Evolutionary conservation across 1,140 invertebrate genomes (phyloP).

Genomic region (Hypsibius dujardini): DNA sequence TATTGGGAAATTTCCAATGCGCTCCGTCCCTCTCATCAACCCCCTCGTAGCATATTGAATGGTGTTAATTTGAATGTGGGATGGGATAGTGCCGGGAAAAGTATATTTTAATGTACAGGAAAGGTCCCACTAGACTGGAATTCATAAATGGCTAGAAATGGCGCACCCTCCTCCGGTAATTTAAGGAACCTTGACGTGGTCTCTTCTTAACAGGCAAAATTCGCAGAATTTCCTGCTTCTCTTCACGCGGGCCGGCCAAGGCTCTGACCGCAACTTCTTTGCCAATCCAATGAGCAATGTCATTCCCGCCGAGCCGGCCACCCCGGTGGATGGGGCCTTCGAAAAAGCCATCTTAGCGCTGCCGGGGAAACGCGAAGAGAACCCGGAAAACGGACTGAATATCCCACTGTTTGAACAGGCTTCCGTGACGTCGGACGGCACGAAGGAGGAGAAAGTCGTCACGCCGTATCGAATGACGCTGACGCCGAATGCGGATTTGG

Average conservation of each 20-base stretch:
- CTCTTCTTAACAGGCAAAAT: neutral
- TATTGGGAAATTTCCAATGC: no score
- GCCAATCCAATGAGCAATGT: neutral
- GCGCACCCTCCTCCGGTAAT: no score
- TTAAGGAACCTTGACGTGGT: no score
- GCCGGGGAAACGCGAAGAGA: neutral
- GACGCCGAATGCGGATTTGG: neutral
- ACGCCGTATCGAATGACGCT: neutral
- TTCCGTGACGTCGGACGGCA: neutral
- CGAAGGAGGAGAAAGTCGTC: neutral
- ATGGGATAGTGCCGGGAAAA: no score
- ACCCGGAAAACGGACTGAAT: neutral
- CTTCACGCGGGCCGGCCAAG: neutral
- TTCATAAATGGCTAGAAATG: no score
- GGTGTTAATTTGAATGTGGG: no score
- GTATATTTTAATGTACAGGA: no score
- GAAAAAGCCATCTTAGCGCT: neutral
- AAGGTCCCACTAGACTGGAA: no score
- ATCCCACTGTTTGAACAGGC: neutral
- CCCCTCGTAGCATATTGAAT: no score
- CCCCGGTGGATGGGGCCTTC: neutral
- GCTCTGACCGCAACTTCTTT: constrained; percentile 5
- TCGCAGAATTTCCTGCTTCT: constrained; percentile 1
- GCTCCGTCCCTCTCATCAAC: no score
- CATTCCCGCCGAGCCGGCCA: neutral